Percentiles rank a stretch among this genome's conserved stretches.
Evolutionary conservation across 2,113 vertebrate species (phyloP).

Genomic region (Oncorhynchus mykiss): DNA sequence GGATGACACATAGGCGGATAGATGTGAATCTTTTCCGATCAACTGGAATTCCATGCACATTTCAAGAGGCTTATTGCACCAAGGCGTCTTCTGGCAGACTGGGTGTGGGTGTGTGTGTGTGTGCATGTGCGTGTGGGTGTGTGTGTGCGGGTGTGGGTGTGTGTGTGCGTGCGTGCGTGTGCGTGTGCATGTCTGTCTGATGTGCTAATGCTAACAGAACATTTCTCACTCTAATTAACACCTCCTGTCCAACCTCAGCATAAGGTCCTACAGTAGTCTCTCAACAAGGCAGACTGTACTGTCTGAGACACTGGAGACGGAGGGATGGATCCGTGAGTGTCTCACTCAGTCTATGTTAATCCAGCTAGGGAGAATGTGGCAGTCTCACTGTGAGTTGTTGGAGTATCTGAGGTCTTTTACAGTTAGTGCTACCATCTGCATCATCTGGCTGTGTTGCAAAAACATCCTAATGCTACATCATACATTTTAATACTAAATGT

Average conservation of each 20-base stretch:
- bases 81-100: slow-evolving; percentile 46
- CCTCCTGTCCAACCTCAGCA: slow-evolving; percentile 45
- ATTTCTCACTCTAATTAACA: slow-evolving; percentile 61
- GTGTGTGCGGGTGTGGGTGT: no score
- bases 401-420: slow-evolving; percentile 11
- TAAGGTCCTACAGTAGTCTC: slow-evolving; percentile 30
- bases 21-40: slow-evolving; percentile 44
- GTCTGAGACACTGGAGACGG: slow-evolving; percentile 5
- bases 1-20: slow-evolving; percentile 26
- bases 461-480: slow-evolving; percentile 11
- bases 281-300: not conserved
- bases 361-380: slow-evolving; percentile 27
- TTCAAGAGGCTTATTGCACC: slow-evolving; percentile 45
- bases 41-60: slow-evolving; percentile 45
- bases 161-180: not conserved
- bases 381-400: not conserved
- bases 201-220: slow-evolving; percentile 26
- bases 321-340: not conserved
- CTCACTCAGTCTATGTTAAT: not conserved
- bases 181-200: no score
- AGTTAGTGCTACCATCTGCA: slow-evolving; percentile 5
- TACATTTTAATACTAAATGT: not conserved
- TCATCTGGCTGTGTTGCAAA: slow-evolving; percentile 4
- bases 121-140: no score
- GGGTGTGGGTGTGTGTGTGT: not conserved